Evolutionary conservation across 2,113 vertebrate species (phyloP), one percentile per base, ranked within the genome.

Genomic region (Gambusia affinis): DNA sequence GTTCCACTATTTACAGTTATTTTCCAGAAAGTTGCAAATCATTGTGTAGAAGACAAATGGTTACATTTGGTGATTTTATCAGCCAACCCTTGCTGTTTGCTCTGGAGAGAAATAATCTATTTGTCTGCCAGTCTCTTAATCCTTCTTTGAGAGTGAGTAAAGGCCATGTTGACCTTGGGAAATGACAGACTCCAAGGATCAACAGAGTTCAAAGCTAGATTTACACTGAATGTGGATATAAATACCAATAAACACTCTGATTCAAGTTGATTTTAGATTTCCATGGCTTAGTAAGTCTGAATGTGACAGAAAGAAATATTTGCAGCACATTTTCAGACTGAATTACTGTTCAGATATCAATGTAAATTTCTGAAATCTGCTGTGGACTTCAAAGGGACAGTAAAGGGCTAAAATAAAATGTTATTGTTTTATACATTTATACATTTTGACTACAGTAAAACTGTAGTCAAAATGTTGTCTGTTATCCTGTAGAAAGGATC

Each of bases 131-230:
- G 51, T 81, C 70, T 65, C 83, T 75, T 82, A 24, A 66, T 47
- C 70, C 31, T 76, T 28, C 6, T 57, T 3, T 3, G 17, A 12
- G 30, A 76, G 47, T 12, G 78, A 42, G 35, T 70, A 60, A 60
- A 24, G 65, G 47, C 63, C 65, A 33, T 44, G 30, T n/a, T 33
- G 60, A 75, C 39, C 39, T 44, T 14, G 51, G n/a, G 73, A 6
- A 61, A 69, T 60, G 39, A 72, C 27, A 67, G 63, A 65, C 67
- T 75, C 30, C 6, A 39, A 71, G 67, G 62, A 35, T 33, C 51
- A 81, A 57, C 31, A 66, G 37, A 79, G 73, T 82, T 91, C 65
- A 84, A 81, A 87, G 65, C 61, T 24, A 57, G 2, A 57, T 11
- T 57, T 57, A n/a, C 37, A 70, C 37, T 17, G 67, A 74, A 64